Conservation (phyloP, 2,888 invertebrate species). For the Pristionchus arcanus region DNA sequence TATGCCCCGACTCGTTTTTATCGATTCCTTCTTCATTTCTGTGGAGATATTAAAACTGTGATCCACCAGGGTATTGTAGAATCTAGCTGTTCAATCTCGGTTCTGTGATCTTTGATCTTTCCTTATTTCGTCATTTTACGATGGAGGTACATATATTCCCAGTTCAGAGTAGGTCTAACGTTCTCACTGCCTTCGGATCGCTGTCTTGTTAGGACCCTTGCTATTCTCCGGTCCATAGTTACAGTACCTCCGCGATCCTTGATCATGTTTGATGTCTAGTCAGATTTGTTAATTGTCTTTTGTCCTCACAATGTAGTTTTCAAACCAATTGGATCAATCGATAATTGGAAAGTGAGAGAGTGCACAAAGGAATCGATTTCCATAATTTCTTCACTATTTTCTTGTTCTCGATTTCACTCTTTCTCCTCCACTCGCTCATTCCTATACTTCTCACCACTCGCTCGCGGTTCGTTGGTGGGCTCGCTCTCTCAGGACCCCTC, state of each 20-base stretch:
- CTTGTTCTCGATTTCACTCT: neutral
- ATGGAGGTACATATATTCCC: too few species aligned
- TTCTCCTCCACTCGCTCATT: conserved; percentile 14
- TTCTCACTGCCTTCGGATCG: too few species aligned
- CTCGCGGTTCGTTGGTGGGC: conserved; percentile 24
- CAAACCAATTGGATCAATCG: neutral
- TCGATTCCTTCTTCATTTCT: neutral
- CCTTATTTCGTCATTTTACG: too few species aligned
- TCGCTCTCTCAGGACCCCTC: neutral
- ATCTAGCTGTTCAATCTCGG: too few species aligned
- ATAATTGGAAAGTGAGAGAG: neutral
- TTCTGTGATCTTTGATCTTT: too few species aligned
- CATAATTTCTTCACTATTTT: conserved; percentile 5
- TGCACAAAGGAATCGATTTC: conserved; percentile 20
- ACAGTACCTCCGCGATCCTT: neutral
- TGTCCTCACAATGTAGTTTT: neutral
- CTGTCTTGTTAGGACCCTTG: too few species aligned
- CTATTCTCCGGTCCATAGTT: neutral
- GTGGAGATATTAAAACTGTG: too few species aligned
- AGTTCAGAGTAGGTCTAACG: too few species aligned
- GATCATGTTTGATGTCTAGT: neutral
- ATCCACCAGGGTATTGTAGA: too few species aligned
- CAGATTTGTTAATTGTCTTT: neutral
- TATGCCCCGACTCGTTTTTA: neutral
- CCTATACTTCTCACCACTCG: neutral